A percentile compares a stretch with the other conserved stretches of the same genome.
Evolutionary conservation across 1,140 invertebrate genomes (phyloP).

Genomic region (Ceratina australensis): DNA sequence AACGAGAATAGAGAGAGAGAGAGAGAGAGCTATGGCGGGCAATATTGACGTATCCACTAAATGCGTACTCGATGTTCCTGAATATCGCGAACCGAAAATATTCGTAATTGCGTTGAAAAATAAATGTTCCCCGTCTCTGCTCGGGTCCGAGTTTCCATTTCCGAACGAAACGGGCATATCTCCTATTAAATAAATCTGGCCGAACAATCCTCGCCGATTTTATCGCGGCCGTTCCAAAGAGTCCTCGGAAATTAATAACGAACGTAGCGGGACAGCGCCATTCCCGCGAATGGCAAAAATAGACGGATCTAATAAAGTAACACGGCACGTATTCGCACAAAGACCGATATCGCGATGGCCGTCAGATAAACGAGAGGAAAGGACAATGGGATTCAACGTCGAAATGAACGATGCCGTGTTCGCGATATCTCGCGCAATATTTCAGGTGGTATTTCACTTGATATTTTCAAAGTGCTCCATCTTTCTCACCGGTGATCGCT

Average conservation of each 20-base stretch:
- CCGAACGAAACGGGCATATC: background rate
- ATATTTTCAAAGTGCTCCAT: conserved; percentile 20
- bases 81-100: background rate
- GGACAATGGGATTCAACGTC: conserved; percentile 33
- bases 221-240: background rate
- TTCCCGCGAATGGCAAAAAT: conserved; percentile 3
- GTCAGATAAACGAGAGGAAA: background rate
- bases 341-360: conserved; percentile 1
- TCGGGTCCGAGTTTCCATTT: background rate
- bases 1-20: background rate
- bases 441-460: conserved; percentile 8
- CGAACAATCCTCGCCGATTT: background rate
- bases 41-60: too few relatives aligned
- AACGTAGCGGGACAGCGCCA: background rate
- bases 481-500: background rate
- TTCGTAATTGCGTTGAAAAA: background rate
- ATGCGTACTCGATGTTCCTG: background rate
- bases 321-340: conserved; percentile 1
- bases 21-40: too few relatives aligned
- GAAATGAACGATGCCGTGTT: conserved; percentile 18
- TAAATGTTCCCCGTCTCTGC: background rate
- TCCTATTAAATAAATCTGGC: background rate
- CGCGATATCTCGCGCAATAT: background rate
- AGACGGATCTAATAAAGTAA: conserved; percentile 18
- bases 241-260: conserved; percentile 14